Evolutionary conservation across 2,888 invertebrate genomes (phyloP), one percentile per base, ranked within the genome.

Genomic region (Tiliacea aurago): DNA sequence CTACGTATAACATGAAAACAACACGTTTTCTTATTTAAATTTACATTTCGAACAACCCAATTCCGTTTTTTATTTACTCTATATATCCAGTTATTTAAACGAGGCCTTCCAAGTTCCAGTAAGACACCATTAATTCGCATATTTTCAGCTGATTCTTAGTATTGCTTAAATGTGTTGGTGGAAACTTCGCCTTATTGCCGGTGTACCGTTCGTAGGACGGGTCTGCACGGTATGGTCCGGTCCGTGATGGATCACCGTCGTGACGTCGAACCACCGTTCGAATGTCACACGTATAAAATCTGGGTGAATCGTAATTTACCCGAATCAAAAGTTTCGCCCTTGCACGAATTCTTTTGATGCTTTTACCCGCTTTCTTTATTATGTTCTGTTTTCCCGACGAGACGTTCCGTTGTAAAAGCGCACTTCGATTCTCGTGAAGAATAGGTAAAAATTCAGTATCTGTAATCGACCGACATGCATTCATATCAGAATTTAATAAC

Each of bases 151-250:
- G 2, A 2, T 84, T 85, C 82, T 70, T n/a, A 63, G 76, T 78
- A 85, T 70, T 28, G 13, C 20, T 64, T 23, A 47, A 62, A 65
- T 41, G 15, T 37, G 59, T 69, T 23, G n/a, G 37, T 72, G 65
- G 66, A 69, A 37, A 23, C 81, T 83, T 83, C 83, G 76, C 81
- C 81, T 81, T 81, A 81, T 66, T 28, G 75, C 58, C 23, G 49
- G 61, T 67, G 74, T 81, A 83, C 81, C 81, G 73, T 78, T 87
- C 80, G 65, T 73, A 78, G 80, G 76, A 90, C 90, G 89, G 90
- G 89, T 90, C 84, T 67, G 70, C 77, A 73, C 78, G 79, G 84
- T 77, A 76, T 66, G 83, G 84, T 71, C 83, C 80, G 83, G 76
- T 73, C 69, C 49, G 83, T 87, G 89, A 86, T 86, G 84, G 86